Base-by-base conservation (phyloP, 2,797 vertebrate genomes). In the Gymnodraco acuticeps region DNA sequence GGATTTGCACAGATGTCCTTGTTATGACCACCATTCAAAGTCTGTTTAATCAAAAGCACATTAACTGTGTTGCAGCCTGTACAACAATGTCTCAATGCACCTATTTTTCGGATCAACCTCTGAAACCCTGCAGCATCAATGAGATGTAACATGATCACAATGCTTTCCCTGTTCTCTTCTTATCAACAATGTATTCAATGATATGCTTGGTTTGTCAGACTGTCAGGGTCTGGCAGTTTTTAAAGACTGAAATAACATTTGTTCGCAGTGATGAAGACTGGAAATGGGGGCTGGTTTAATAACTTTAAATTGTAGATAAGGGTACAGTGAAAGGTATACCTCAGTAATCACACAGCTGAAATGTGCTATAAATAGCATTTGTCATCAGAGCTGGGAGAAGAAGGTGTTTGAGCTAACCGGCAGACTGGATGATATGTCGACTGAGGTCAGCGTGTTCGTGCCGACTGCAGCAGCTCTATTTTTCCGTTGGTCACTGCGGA, bases 331-430 rank as follows among this genome's bases (percentile, higher is more conserved):
- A 93, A 95, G 89, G 79, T 87, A 86, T 84, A 87, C 64, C 78
- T 66, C 54, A 59, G 83, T 86, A 90, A 89, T 83, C 89, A 86
- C 75, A 81, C 65, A 14, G 82, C 81, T 83, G 70, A 82, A 84
- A 88, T 74, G 68, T 70, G 62, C 91, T 95, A 95, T 93, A 90
- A 94, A 95, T 95, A 95, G 89, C 56, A n/a, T 83, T 82, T 87
- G 92, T 90, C 90, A 94, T 87, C 82, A 89, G 91, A 93, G 90
- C 80, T 78, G 75, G 80, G 86, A 85, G 87, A 91, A 78, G 87
- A 90, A 91, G 87, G 85, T 91, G 90, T 92, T 89, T 82, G 85
- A 86, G 83, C 80, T 33, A 73, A 83, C 84, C 70, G 78, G 54
- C 82, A 77, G 87, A 17, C 77, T 75, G 82, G 78, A 81, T 84